Evolutionary conservation across 1,140 invertebrate species (phyloP), one percentile per base, ranked within the genome.

Genomic region (Lepidurus arcticus): DNA sequence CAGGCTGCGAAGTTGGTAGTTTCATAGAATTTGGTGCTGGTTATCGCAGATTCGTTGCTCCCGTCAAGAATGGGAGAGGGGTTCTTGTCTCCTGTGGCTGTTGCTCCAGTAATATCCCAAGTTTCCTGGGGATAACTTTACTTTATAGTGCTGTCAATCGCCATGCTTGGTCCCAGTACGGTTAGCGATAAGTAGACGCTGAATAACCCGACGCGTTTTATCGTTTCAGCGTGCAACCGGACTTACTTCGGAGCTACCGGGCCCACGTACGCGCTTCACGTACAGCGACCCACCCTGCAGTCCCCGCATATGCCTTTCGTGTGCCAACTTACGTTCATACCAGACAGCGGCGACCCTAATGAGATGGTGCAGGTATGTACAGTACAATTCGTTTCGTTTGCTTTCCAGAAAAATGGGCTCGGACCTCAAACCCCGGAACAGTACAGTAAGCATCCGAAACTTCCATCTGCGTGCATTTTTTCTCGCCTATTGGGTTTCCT

Each of bases 201-300:
- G 34, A 3, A 34, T 34, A 65, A 16, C 53, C 21, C 53, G n/a
- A 13, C 13, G 1, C 53, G 9, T 65, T 65, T 65, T 65, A 65
- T 34, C 34, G 34, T 87, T 88, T 74, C 88, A 94, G 92, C 91
- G 45, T 94, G 93, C 86, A 94, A 94, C 86, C 88, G 91, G 81
- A 93, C 92, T 13, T 92, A 93, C 83, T 92, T 90, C 85, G 93
- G 92, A 1, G 90, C 92, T 82, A 90, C 92, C 21, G 92, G 92
- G 1, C 87, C 90, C 74, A 93, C 92, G 6, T 93, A 93, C 85
- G 90, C 91, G 81, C 84, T 93, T 80, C 91, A 92, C 83, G 88
- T 93, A 47, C 79, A 78, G 11, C 85, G 90, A 80, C 91, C 92
- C 84, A 90, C 91, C 81, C 87, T 90, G 83, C 86, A 13, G 53